Evolutionary conservation across 2,113 vertebrate genomes (phyloP).

Genomic region (Delphinapterus leucas): DNA sequence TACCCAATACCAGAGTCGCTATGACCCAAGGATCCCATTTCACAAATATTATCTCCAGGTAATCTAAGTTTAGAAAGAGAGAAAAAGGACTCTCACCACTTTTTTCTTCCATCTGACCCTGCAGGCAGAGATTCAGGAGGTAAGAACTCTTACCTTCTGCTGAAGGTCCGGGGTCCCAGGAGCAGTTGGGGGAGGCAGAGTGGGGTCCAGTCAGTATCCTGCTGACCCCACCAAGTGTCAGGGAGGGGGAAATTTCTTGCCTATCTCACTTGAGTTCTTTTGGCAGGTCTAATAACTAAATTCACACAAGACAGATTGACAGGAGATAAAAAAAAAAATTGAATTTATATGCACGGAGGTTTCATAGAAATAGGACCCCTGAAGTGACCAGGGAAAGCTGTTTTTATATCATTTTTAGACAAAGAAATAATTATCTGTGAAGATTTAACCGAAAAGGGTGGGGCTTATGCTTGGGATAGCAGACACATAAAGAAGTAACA

Average conservation of each 20-base stretch:
- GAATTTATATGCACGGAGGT: background rate
- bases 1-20: background rate
- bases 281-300: background rate
- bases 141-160: background rate
- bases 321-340: background rate
- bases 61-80: background rate
- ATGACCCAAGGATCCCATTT: background rate
- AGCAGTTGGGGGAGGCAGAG: background rate
- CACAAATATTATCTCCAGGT: background rate
- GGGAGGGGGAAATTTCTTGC: background rate
- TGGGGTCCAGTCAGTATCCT: background rate
- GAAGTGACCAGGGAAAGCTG: accelerated
- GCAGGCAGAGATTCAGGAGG: background rate
- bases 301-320: background rate
- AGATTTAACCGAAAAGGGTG: background rate
- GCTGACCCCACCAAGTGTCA: background rate
- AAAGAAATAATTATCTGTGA: background rate
- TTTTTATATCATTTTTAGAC: background rate
- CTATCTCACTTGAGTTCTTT: background rate
- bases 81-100: background rate
- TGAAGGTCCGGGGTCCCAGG: background rate
- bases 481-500: background rate
- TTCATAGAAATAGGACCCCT: background rate
- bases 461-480: background rate
- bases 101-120: background rate